Evolutionary conservation across 2,797 vertebrate species (phyloP), one percentile per base, ranked within the genome.

Genomic region (Fundulus diaphanus): DNA sequence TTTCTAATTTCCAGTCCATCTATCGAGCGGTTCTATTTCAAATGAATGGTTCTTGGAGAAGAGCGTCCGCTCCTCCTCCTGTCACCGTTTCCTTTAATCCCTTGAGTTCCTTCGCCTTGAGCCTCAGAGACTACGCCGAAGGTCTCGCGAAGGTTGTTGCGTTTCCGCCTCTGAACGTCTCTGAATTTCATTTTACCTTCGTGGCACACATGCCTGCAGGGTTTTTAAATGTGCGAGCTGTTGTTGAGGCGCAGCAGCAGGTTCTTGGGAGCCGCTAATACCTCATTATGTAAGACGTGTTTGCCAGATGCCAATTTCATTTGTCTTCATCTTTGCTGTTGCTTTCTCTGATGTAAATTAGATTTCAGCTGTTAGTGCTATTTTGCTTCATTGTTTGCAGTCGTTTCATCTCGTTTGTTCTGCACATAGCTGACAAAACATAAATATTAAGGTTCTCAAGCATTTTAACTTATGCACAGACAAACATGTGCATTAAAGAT

Each of bases 241-340:
- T 77, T 88, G 63, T 84, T 75, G 80, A 88, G 82, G 79, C 59
- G 61, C 22, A 90, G 80, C 83, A 86, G 84, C 87, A 89, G 80
- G 88, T 91, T 88, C 76, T 81, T 85, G 51, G 80, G 72, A 83
- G 72, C 78, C 83, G 80, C 72, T 82, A 89, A 86, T 83, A 73
- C 73, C 72, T 91, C 71, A 89, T 91, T 92, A 88, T 90, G 81
- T 83, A 89, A 89, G 82, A 81, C 67, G 68, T 88, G 84, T 86
- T 91, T 80, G 82, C 87, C 82, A 84, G 89, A 84, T 90, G 88
- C 77, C 77, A 83, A 72, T 89, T 80, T 76, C 66, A 78, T 33
- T 82, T 75, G 74, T 82, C 73, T 76, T 84, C 74, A 78, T 73
- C 57, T 52, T 81, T 35, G 3, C 69, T 68, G 71, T 70, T 52